Evolutionary conservation across 2,113 vertebrate genomes (phyloP).

Genomic region (Nymphicus hollandicus): DNA sequence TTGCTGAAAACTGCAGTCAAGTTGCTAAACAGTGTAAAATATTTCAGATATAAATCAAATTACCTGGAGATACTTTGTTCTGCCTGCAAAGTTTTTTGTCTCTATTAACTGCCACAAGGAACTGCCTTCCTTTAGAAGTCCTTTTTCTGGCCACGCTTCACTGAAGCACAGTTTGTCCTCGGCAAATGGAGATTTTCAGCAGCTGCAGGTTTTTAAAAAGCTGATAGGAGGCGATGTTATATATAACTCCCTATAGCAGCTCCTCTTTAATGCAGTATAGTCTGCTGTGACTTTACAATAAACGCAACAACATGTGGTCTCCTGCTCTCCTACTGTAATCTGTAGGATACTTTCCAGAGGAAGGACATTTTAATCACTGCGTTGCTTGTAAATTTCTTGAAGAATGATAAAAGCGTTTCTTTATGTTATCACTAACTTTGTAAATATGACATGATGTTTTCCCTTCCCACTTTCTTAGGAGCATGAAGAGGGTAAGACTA

Average conservation of each 20-base stretch:
- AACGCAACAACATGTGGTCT: not conserved
- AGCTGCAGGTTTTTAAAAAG: constrained; percentile 6
- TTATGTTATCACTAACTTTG: not conserved
- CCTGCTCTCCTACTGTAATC: not conserved
- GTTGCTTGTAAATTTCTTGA: not conserved
- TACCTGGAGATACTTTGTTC: not conserved
- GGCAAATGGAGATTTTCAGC: constrained; percentile 5
- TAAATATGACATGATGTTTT: not conserved
- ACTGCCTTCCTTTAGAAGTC: not conserved
- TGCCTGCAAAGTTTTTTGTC: not conserved
- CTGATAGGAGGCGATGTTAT: constrained; percentile 12
- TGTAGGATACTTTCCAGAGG: not conserved
- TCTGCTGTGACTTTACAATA: not conserved
- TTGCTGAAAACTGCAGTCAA: not conserved
- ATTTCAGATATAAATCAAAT: not conserved
- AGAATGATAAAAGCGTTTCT: not conserved
- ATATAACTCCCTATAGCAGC: not conserved
- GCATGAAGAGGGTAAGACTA: not conserved
- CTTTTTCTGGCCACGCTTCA: not conserved
- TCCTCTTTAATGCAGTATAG: not conserved
- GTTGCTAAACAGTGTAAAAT: not conserved
- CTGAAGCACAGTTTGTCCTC: not conserved
- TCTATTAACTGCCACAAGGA: not conserved
- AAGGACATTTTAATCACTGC: not conserved
- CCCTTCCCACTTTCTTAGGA: not conserved